Base-by-base conservation (phyloP, 2,888 invertebrate species). In the Vesta saturnalis region DNA sequence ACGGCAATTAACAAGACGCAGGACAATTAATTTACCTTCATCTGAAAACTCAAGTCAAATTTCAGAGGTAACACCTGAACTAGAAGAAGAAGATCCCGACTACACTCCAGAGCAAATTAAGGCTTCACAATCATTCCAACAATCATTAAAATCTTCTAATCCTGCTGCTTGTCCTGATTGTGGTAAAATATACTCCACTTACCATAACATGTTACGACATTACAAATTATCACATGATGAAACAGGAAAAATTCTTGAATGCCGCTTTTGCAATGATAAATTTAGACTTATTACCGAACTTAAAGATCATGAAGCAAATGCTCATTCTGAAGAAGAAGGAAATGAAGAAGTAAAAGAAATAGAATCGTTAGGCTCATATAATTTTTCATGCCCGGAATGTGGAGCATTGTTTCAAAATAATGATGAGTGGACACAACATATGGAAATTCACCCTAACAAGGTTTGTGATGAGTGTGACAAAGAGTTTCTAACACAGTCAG, bases 381-480 rank as follows among this genome's bases (percentile, higher is more conserved):
- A 88, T 68, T 88, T 88, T 73, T 87, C 88, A 0, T 89, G 89
- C 74, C 88, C 88, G 0, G 89, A 89, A 78, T 89, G 89, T 76
- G 87, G 87, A 68, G 86, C 87, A 12, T 86, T 88, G 77, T 89
- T 87, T 72, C 86, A 86, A 75, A 87, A 86, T 18, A 85, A 86
- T 0, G 85, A 85, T 67, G 87, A 87, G 49, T 88, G 89, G 88
- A 87, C 87, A 14, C 84, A 86, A 70, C 89, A 89, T 74, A 86
- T 87, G 77, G 86, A 86, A 5, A 86, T 85, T 71, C 89, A 89
- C 73, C 85, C 86, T 67, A 77, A 60, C 85, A 86, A 0, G 86
- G 87, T 73, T 86, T 86, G 61, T 91, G 91, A 68, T 12, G 88
- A 91, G 57, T 91, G 91, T 74, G 88, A 88, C 14, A 87, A 89